phyloP scores from a whole-genome alignment of 1,140 invertebrate species.

The Marisa cornuarietis region DNA sequence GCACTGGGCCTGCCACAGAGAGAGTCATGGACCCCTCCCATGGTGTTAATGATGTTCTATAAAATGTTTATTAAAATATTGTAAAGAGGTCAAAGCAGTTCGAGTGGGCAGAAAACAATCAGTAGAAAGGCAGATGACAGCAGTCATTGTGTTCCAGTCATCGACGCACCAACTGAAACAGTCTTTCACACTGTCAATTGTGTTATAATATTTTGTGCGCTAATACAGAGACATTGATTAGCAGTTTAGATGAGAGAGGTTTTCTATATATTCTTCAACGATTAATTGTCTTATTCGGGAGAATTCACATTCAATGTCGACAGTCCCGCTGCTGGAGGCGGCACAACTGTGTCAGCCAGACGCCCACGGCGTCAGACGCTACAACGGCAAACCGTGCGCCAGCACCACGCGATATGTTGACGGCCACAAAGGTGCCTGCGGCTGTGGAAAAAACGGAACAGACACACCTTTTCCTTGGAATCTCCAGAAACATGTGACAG shows the following conservation, averaged over 20 bases:
- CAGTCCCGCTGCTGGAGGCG: not conserved
- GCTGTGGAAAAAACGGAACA: slow-evolving; percentile 27
- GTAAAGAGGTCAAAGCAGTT: too few relatives aligned
- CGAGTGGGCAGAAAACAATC: too few relatives aligned
- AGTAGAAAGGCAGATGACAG: too few relatives aligned
- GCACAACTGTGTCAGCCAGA: slow-evolving; percentile 31
- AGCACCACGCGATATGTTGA: slow-evolving; percentile 43
- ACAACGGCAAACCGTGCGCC: slow-evolving; percentile 44
- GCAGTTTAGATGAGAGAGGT: not conserved
- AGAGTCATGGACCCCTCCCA: too few relatives aligned
- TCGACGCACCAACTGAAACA: not conserved
- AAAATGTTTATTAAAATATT: too few relatives aligned
- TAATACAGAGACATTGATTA: not conserved
- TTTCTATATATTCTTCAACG: not conserved
- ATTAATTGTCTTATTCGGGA: not conserved
- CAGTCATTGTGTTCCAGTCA: too few relatives aligned
- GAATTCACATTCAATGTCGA: not conserved
- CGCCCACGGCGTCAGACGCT: slow-evolving; percentile 18
- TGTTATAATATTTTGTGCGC: not conserved
- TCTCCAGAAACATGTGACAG: slow-evolving; percentile 15
- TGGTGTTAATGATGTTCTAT: too few relatives aligned
- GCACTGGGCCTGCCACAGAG: too few relatives aligned
- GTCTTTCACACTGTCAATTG: not conserved
- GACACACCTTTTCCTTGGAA: slow-evolving; percentile 29
- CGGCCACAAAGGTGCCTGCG: slow-evolving; percentile 41